Evolutionary conservation across 2,113 vertebrate species (phyloP).

Genomic region (Anarhynchus alexandrinus): DNA sequence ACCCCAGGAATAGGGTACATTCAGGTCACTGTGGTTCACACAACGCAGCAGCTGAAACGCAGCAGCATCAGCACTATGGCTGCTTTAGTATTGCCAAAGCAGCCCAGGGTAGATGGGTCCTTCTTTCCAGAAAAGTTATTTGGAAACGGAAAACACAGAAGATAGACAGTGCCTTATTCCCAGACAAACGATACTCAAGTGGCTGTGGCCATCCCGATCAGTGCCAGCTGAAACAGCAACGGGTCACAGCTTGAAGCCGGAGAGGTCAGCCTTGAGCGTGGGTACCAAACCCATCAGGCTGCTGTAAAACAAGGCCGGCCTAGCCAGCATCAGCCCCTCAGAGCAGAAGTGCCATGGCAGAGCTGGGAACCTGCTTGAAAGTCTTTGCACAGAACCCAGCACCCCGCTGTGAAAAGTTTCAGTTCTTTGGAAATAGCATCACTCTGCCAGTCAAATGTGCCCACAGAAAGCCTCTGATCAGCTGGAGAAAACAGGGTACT

Average conservation of each 20-base stretch:
- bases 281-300: background rate
- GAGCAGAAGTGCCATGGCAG: background rate
- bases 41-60: accelerated
- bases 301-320: background rate
- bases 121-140: background rate
- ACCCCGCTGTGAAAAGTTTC: background rate
- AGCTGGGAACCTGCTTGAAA: background rate
- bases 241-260: background rate
- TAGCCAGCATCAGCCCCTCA: background rate
- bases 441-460: background rate
- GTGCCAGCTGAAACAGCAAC: background rate
- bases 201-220: background rate
- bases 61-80: background rate
- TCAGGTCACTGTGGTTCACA: background rate
- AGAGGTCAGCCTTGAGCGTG: background rate
- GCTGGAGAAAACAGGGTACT: background rate
- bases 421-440: background rate
- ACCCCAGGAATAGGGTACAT: background rate
- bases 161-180: background rate
- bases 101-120: background rate
- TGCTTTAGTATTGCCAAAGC: background rate
- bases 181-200: background rate
- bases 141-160: background rate
- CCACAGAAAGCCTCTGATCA: background rate
- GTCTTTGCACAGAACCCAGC: background rate